Conservation (phyloP, 2,888 invertebrate species). For the Tortricodes alternella region DNA sequence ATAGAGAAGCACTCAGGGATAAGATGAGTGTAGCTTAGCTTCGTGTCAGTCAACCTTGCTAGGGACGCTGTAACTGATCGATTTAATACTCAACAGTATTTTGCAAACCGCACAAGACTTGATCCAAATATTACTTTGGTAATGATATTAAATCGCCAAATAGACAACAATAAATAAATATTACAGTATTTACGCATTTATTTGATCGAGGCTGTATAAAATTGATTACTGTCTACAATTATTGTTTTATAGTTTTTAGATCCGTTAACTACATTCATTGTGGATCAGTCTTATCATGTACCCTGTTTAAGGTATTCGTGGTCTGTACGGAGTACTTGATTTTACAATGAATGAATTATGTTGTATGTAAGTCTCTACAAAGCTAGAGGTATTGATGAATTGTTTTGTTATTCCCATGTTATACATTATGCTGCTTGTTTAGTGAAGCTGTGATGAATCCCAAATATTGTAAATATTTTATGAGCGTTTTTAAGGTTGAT, state of each 20-base stretch:
- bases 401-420: conserved; percentile 77
- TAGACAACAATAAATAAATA: conserved; percentile 24
- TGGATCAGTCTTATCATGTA: neutral
- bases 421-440: conserved; percentile 81
- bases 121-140: conserved; percentile 38
- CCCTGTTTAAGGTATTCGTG: neutral
- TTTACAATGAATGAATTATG: conserved; percentile 15
- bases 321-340: neutral
- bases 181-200: conserved; percentile 78
- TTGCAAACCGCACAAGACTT: conserved; percentile 28
- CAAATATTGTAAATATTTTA: conserved; percentile 82
- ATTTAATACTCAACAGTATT: conserved; percentile 17
- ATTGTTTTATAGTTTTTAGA: conserved; percentile 71
- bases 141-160: conserved; percentile 27
- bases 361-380: conserved; percentile 22
- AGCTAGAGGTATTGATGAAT: conserved; percentile 56
- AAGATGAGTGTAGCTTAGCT: too few relatives aligned
- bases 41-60: too few relatives aligned
- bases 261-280: conserved; percentile 32
- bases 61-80: too few relatives aligned
- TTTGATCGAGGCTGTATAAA: conserved; percentile 64
- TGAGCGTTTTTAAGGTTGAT: conserved; percentile 75
- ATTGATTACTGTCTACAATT: conserved; percentile 39
- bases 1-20: too few relatives aligned
- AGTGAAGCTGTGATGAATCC: conserved; percentile 82